Evolutionary conservation across 2,797 vertebrate species (phyloP), one percentile per base, ranked within the genome.

Genomic region (Bucorvus abyssinicus): DNA sequence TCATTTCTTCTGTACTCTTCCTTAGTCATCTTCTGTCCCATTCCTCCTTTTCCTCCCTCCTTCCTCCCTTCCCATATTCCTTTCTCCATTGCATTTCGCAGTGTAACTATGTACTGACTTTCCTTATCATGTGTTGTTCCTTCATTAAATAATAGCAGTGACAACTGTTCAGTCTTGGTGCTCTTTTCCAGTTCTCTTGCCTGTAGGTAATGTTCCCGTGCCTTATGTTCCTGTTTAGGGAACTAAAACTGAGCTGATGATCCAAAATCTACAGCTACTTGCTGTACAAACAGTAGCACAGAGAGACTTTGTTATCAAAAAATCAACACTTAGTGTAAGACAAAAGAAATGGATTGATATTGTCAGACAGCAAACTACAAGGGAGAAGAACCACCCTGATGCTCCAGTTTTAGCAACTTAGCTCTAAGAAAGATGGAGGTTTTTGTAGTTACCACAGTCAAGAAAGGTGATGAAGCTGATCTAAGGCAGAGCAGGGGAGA

Each of bases 251-350:
- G 42, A 69, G 20, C 47, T 34, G 7, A 52, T 20, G 7, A 74
- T 23, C 4, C 23, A 40, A 89, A 88, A 42, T 20, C 14, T 84
- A 22, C 16, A 74, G 56, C 18, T 38, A 32, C 7, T 9, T 29
- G 19, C 8, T n/a, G 7, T 65, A 55, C 34, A 87, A 75, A 42
- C 23, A 70, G 55, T 68, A 56, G 30, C 32, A 71, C 9, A 47
- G 49, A 63, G 14, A 40, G 22, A 40, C 21, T 67, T 67, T 0
- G 2, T 42, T 75, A 38, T 57, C 1, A 64, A 67, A 87, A 83
- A 57, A 6, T 5, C 0, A 0, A 36, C 22, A 12, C 40, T 49
- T 30, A 36, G 7, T n/a, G 3, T 56, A 52, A 80, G n/a, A 53
- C 12, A 68, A 73, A 75, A 67, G 6, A 61, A 40, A 6, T 3